phyloP scores from a whole-genome alignment of 2,113 vertebrate species.

The Lucifuga dentata region DNA sequence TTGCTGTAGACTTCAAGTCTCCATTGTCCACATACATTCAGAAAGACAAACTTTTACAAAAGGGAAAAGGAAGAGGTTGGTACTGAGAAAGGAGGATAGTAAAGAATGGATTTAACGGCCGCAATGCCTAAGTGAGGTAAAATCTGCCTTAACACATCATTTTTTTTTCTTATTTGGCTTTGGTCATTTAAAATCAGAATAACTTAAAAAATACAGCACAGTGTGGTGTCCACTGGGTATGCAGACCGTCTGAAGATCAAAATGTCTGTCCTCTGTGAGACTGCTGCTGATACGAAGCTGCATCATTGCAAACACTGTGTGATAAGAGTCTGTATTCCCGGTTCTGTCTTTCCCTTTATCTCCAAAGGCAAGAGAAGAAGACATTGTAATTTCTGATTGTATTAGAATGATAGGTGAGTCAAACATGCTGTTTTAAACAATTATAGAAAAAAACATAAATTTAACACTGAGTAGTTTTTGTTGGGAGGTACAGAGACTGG shows the following conservation, averaged over 20 bases:
- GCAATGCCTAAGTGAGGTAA: not conserved
- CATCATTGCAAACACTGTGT: not conserved
- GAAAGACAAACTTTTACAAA: conserved; percentile 16
- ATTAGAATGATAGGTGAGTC: not conserved
- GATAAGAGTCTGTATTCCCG: conserved; percentile 6
- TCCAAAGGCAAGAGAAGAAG: not conserved
- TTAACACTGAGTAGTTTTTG: conserved; percentile 13
- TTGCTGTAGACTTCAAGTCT: no score
- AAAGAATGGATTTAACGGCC: not conserved
- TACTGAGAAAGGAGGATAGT: not conserved
- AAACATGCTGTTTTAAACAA: conserved; percentile 16
- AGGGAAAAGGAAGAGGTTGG: not conserved
- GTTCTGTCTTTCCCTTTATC: not conserved
- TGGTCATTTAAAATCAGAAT: conserved; percentile 29
- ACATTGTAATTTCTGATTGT: not conserved
- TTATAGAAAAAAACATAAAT: not conserved
- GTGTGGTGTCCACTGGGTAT: not conserved
- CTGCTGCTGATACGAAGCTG: not conserved
- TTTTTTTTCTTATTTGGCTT: conserved; percentile 36
- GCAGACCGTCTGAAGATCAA: conserved; percentile 18
- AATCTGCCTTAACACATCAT: conserved; percentile 10
- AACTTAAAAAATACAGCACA: conserved; percentile 17
- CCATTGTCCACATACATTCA: conserved; percentile 34
- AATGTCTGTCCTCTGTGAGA: not conserved
- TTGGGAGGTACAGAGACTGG: not conserved